phyloP scores from a whole-genome alignment of 2,113 vertebrate species.

The Thamnophis sirtalis region DNA sequence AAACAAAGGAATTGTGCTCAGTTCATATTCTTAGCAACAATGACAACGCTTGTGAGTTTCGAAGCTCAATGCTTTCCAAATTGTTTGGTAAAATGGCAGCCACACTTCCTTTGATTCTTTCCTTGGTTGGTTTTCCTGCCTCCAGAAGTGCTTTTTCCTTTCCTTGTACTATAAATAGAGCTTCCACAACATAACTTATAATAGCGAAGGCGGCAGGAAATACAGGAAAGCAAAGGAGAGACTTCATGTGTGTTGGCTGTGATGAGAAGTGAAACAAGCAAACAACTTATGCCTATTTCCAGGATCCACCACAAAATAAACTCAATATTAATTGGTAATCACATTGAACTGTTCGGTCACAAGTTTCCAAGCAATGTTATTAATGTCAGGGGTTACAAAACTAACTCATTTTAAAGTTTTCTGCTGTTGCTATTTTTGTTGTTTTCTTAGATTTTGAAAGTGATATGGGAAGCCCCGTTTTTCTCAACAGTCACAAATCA shows the following conservation, averaged over 20 bases:
- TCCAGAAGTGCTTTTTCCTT: slow-evolving; percentile 76
- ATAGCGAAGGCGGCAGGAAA: slow-evolving; percentile 84
- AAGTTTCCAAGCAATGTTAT: background rate
- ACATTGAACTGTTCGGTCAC: background rate
- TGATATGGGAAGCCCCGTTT: background rate
- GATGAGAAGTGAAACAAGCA: background rate
- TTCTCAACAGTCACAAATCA: background rate
- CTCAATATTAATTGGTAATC: background rate
- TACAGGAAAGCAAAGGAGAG: slow-evolving; percentile 72
- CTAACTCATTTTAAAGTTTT: background rate
- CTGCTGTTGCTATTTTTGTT: background rate
- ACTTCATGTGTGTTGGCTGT: slow-evolving; percentile 15
- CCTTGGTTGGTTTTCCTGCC: slow-evolving; percentile 93
- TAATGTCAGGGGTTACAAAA: background rate
- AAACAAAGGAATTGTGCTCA: slow-evolving; percentile 39
- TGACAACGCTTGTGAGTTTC: slow-evolving; percentile 55
- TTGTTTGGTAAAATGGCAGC: slow-evolving; percentile 85
- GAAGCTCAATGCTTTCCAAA: slow-evolving; percentile 72
- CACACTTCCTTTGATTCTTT: slow-evolving; percentile 98
- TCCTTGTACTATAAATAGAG: slow-evolving; percentile 85
- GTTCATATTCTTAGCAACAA: slow-evolving; percentile 37
- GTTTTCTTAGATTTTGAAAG: background rate
- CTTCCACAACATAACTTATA: slow-evolving; percentile 68
- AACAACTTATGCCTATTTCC: background rate
- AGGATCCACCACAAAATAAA: background rate